Evolutionary conservation across 2,113 vertebrate genomes (phyloP).

Genomic region (Canis aureus): DNA sequence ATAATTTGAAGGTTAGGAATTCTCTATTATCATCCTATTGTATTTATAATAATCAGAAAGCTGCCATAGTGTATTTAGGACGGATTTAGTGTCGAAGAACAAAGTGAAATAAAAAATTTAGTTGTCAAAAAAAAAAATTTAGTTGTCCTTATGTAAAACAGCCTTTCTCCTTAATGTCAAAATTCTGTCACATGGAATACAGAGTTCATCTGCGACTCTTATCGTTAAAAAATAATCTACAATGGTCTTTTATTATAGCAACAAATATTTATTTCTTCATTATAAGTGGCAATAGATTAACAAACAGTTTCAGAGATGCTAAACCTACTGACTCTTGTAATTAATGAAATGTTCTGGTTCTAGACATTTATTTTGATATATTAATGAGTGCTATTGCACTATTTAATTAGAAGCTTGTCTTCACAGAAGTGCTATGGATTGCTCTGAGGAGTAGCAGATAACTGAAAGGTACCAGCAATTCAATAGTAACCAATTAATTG

Average conservation of each 20-base stretch:
- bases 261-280: slow-evolving; percentile 12
- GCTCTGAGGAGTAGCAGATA: slow-evolving; percentile 77
- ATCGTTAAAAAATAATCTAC: slow-evolving; percentile 20
- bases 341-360: slow-evolving; percentile 65
- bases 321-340: slow-evolving; percentile 26
- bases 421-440: slow-evolving; percentile 77
- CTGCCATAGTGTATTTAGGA: background rate
- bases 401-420: slow-evolving; percentile 79
- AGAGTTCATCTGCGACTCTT: slow-evolving; percentile 31
- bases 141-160: background rate
- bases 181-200: background rate
- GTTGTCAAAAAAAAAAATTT: background rate
- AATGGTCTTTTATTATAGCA: slow-evolving; percentile 1
- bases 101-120: slow-evolving; percentile 32
- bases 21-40: background rate
- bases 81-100: background rate
- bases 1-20: slow-evolving; percentile 5
- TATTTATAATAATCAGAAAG: slow-evolving; percentile 39
- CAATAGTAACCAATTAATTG: slow-evolving; percentile 85
- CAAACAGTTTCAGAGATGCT: background rate
- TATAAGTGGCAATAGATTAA: slow-evolving; percentile 56
- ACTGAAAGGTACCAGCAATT: slow-evolving; percentile 77
- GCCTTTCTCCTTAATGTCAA: slow-evolving; percentile 14
- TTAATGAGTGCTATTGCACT: slow-evolving; percentile 57
- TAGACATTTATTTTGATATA: slow-evolving; percentile 74